Percentiles rank a stretch among this genome's conserved stretches.
These are phyloP conservation scores for Crypturellus tataupa DNA, from an alignment of 2,797 vertebrate genomes.

Conservation along the genomic window DNA sequence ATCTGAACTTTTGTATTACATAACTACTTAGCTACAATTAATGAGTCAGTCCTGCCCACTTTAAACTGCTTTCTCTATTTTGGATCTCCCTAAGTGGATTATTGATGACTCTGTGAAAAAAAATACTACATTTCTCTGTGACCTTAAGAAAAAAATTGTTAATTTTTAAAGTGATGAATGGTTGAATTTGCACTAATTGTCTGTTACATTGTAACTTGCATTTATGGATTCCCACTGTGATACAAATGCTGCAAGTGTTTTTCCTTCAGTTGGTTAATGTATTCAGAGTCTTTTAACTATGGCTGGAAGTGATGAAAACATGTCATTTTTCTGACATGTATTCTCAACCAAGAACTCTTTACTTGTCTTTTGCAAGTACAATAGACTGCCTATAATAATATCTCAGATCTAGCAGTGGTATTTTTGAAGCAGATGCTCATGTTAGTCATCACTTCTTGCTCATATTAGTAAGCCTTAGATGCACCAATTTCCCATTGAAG, in stretches of 20 bases:
- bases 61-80: background rate
- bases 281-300: conserved; percentile 75
- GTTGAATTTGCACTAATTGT: conserved; percentile 59
- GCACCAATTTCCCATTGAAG: background rate
- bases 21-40: background rate
- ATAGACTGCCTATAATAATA: conserved; percentile 75
- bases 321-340: conserved; percentile 79
- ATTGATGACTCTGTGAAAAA: background rate
- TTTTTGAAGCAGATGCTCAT: conserved; percentile 70
- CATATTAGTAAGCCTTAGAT: background rate
- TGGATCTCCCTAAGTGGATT: background rate
- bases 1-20: background rate
- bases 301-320: conserved; percentile 75
- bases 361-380: conserved; percentile 77
- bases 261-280: conserved; percentile 69
- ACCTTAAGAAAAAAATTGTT: background rate
- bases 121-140: background rate
- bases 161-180: conserved; percentile 34
- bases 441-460: conserved; percentile 66
- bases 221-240: conserved; percentile 65
- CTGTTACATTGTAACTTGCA: conserved; percentile 65
- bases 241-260: conserved; percentile 68
- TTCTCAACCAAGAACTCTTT: conserved; percentile 73
- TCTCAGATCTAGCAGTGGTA: conserved; percentile 46
- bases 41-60: background rate